phyloP scores from a whole-genome alignment of 2,888 invertebrate genomes.

The Drosophila yooni region DNA sequence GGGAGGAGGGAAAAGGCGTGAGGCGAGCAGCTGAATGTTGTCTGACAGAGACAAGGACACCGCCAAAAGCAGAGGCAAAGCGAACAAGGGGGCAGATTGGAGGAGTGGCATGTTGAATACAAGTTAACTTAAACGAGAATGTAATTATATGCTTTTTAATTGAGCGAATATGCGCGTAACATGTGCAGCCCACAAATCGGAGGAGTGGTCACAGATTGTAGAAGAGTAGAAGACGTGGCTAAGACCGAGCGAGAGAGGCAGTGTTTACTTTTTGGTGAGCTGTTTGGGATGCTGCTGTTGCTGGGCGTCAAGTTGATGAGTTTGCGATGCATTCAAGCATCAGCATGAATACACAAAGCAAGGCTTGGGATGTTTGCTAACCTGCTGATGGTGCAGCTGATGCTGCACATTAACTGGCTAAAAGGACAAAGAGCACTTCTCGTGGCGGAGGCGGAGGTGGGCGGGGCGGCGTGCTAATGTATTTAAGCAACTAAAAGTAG shows the following conservation, averaged over 20 bases:
- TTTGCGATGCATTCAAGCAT: conserved; percentile 78
- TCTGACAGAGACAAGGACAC: conserved; percentile 28
- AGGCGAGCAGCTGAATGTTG: conserved; percentile 12
- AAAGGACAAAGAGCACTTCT: conserved; percentile 12
- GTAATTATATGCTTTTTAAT: conserved; percentile 81
- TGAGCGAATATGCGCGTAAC: conserved; percentile 78
- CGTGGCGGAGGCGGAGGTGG: conserved; percentile 15
- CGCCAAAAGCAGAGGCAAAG: conserved; percentile 29
- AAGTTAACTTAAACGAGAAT: conserved; percentile 79
- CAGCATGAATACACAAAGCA: conserved; percentile 66
- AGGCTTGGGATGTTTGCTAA: conserved; percentile 30
- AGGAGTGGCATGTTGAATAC: conserved; percentile 1
- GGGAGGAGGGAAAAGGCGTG: background rate
- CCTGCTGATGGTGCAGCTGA: conserved; percentile 46
- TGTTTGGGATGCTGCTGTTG: background rate
- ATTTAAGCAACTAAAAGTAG: conserved; percentile 56
- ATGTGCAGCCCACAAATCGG: conserved; percentile 47
- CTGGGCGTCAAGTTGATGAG: conserved; percentile 62
- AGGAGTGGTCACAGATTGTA: background rate
- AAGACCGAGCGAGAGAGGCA: background rate
- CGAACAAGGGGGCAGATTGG: background rate
- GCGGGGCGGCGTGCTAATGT: conserved; percentile 53
- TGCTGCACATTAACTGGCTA: conserved; percentile 54
- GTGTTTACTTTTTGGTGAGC: conserved; percentile 5
- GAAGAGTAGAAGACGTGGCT: background rate